These are phyloP conservation scores for Phrynocephalus guinanensis DNA, from an alignment of 2,797 vertebrate genomes.

Conservation along the genomic window DNA sequence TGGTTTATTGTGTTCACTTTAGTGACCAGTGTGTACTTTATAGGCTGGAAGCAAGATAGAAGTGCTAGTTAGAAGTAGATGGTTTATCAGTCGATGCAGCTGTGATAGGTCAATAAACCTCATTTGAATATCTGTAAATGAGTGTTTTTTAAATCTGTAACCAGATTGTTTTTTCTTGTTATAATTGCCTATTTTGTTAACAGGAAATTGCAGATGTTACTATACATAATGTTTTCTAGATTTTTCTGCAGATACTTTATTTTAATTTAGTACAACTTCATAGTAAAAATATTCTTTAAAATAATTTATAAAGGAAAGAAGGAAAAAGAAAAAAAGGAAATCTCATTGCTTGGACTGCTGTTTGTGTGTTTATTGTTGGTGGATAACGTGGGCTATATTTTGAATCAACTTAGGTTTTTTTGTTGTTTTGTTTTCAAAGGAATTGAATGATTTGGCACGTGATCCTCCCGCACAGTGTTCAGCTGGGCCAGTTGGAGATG, in stretches of 20 bases:
- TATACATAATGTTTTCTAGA: neutral
- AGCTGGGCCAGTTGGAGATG: constrained; percentile 96
- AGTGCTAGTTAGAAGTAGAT: neutral
- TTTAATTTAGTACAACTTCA: neutral
- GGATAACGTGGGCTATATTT: neutral
- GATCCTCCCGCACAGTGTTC: constrained; percentile 99
- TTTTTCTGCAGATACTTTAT: neutral
- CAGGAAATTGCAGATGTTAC: neutral
- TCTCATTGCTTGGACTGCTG: neutral
- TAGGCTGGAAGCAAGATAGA: neutral
- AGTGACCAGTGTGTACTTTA: too few relatives aligned
- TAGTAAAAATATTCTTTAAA: neutral
- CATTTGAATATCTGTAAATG: neutral
- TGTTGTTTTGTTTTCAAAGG: constrained; percentile 73
- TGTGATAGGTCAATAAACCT: neutral
- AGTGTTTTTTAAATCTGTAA: neutral
- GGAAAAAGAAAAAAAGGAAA: neutral
- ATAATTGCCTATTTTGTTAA: neutral
- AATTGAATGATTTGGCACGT: constrained; percentile 95
- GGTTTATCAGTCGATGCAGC: neutral
- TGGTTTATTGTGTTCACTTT: too few relatives aligned
- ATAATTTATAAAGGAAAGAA: too few relatives aligned
- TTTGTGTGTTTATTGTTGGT: neutral
- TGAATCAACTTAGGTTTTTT: constrained; percentile 45
- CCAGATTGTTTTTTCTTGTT: neutral